phyloP scores from a whole-genome alignment of 2,113 vertebrate genomes.

The Gasterosteus aculeatus region DNA sequence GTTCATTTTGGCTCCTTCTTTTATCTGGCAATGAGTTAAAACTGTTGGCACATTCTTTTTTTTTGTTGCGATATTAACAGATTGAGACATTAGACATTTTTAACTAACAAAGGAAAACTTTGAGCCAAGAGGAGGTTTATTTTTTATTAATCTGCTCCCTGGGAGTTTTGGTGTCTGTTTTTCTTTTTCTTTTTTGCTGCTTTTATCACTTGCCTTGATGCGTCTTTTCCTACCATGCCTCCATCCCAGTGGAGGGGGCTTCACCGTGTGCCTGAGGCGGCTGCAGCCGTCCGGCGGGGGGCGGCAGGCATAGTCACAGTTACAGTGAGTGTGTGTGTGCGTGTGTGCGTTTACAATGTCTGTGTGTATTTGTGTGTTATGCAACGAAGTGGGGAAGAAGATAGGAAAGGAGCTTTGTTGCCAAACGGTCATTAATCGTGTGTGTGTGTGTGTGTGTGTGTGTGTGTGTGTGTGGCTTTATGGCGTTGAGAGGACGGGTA shows the following conservation, averaged over 20 bases:
- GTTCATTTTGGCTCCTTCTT: constrained; percentile 22
- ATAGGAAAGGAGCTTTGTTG: constrained; percentile 33
- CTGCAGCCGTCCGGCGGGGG: background rate
- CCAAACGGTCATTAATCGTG: constrained; percentile 29
- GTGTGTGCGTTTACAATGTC: background rate
- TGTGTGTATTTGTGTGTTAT: background rate
- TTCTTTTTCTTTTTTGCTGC: background rate
- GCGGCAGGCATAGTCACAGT: constrained; percentile 14
- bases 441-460: constrained; percentile 15
- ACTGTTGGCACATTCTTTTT: constrained; percentile 28
- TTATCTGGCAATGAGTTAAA: constrained; percentile 33
- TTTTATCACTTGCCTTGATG: constrained; percentile 14
- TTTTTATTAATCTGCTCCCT: constrained; percentile 3
- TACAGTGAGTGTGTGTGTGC: background rate
- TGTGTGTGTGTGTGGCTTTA: constrained; percentile 22
- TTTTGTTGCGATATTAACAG: constrained; percentile 48
- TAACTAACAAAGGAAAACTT: constrained; percentile 23
- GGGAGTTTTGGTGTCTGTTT: background rate
- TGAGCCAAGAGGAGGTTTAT: constrained; percentile 4
- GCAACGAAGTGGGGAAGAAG: background rate
- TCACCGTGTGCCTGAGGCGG: constrained; percentile 39
- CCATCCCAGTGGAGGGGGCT: constrained; percentile 30
- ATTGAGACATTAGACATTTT: constrained; percentile 51
- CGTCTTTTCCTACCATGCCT: constrained; percentile 6
- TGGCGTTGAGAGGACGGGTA: constrained; percentile 22